Evolutionary conservation across 2,797 vertebrate species (phyloP), one percentile per base, ranked within the genome.

Genomic region (Ctenopoma multispine): DNA sequence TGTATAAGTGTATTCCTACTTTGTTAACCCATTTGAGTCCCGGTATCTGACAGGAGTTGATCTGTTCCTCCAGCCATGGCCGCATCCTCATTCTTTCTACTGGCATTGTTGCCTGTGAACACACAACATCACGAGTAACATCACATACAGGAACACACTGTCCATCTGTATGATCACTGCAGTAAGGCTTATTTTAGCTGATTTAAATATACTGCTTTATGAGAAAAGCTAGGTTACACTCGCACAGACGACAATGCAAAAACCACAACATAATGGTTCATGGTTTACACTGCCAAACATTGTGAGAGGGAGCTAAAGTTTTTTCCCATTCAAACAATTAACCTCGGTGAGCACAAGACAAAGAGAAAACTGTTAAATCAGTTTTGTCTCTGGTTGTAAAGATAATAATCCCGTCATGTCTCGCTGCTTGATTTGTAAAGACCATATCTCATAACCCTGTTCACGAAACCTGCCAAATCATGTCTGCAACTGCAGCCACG

Each of bases 1-100:
- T 18, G n/a, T 0, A 8, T 23, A 17, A 24, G n/a, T 7, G 8
- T 11, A 20, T 27, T 68, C 91, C 90, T 91, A 99, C 97, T 94
- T 96, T 95, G 87, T 97, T 98, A 63, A 99, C 92, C 98, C 98
- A 99, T 91, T 96, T 97, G 41, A 99, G 93, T 51, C 97, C 98
- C 0, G 96, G 98, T 87, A 99, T 98, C 69, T 94, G 94, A 84
- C 96, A 95, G 0, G 96, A 97, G 79, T 99, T 95, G 71, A 99
- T 99, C 89, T 99, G 97, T 40, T 99, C 97, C 89, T 99, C 97
- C 86, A 99, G 90, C 98, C 98, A 99, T 0, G 97, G 98, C 54
- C 97, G 92, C 98, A 99, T 99, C 36, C 97, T 95, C 98, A 99
- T 99, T 86, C 98, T 94, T 89, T 99, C 98, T 36, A 99, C 97